Evolutionary conservation across 1,140 invertebrate species (phyloP).

Genomic region (Druon quercuslanigerum): DNA sequence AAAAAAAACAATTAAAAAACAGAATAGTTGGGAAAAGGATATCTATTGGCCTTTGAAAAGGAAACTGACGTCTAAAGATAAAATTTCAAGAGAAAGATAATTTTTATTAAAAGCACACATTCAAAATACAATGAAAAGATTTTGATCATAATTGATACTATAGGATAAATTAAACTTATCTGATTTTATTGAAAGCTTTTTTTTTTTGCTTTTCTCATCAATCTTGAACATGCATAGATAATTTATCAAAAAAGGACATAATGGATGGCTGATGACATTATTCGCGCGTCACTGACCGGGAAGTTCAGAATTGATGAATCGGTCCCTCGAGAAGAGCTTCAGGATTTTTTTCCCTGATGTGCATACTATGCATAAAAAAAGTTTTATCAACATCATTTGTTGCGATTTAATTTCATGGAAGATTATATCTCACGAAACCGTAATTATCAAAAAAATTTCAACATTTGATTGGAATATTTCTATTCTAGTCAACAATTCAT

Average conservation of each 20-base stretch:
- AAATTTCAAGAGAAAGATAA: too few relatives aligned
- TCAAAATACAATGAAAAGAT: too few relatives aligned
- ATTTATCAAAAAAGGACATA: conserved; percentile 33
- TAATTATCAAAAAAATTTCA: background rate
- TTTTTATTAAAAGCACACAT: too few relatives aligned
- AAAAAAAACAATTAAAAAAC: too few relatives aligned
- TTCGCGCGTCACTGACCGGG: conserved; percentile 53
- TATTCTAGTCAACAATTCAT: too few relatives aligned
- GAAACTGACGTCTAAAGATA: too few relatives aligned
- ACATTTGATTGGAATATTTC: conserved; percentile 42
- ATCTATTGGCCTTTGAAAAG: too few relatives aligned
- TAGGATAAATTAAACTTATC: background rate
- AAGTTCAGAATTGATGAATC: conserved; percentile 57
- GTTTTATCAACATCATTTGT: background rate
- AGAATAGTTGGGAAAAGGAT: too few relatives aligned
- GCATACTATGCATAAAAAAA: background rate
- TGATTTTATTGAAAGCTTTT: conserved; percentile 8
- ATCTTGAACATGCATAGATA: conserved; percentile 11
- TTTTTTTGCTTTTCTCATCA: conserved; percentile 20
- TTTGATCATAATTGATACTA: too few relatives aligned
- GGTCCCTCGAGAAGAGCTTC: conserved; percentile 33
- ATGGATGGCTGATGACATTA: conserved; percentile 60
- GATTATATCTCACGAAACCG: background rate
- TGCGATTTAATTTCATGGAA: too few relatives aligned
- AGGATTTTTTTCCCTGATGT: conserved; percentile 10